phyloP scores from a whole-genome alignment of 2,888 invertebrate species.

The Nasonia oneida region DNA sequence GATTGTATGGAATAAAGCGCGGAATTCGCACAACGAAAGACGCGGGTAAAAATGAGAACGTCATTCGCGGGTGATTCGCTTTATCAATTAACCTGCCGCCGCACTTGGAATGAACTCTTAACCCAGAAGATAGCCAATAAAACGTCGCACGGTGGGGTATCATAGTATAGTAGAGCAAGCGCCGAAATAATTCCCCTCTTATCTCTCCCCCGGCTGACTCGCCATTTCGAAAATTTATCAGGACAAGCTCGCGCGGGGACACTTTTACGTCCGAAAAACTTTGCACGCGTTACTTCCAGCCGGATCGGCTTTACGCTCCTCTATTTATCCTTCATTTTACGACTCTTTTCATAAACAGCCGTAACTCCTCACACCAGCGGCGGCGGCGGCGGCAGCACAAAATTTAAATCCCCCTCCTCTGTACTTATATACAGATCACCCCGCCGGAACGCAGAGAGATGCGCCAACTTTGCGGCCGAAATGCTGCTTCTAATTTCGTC shows the following conservation, averaged over 20 bases:
- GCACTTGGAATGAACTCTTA: neutral
- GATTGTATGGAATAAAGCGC: no score
- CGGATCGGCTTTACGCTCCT: constrained; percentile 46
- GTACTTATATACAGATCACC: neutral
- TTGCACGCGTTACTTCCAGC: constrained; percentile 43
- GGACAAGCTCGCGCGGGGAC: constrained; percentile 2
- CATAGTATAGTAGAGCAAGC: neutral
- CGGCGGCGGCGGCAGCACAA: neutral
- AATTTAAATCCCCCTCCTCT: constrained; percentile 7
- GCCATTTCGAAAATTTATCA: constrained; percentile 41
- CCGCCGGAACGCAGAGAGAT: neutral
- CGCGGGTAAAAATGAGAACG: no score
- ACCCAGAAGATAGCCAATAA: constrained; percentile 1
- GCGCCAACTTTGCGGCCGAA: neutral
- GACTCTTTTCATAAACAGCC: constrained; percentile 53
- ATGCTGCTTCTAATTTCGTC: constrained; percentile 33
- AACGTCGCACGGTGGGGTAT: neutral
- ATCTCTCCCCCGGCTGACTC: constrained; percentile 7
- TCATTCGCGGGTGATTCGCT: neutral
- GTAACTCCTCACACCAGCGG: constrained; percentile 14
- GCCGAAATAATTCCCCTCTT: constrained; percentile 5
- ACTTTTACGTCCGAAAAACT: constrained; percentile 40
- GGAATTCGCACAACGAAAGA: neutral
- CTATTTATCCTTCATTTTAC: constrained; percentile 57
- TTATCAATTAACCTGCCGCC: neutral